Percentiles rank a stretch among this genome's conserved stretches.
phyloP scores from a whole-genome alignment of 2,888 invertebrate genomes.

The Hanleya hanleyi region DNA sequence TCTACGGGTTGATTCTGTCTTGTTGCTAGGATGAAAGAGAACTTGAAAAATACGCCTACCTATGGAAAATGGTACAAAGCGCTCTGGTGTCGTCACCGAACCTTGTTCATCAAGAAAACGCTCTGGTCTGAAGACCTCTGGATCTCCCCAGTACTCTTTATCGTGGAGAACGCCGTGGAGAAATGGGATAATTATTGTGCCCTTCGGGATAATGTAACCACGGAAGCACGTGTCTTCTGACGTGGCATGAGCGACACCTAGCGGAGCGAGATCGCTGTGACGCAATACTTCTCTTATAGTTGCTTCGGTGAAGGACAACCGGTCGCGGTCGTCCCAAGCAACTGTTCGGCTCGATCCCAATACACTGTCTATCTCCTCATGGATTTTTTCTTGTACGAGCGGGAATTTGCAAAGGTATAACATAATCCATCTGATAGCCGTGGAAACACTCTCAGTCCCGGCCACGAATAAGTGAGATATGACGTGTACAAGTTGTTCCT shows the following conservation, averaged over 20 bases:
- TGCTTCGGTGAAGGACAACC: constrained; percentile 25
- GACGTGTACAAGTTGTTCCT: constrained; percentile 26
- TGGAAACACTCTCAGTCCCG: constrained; percentile 30
- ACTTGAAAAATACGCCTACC: too few species aligned
- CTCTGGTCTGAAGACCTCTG: background rate
- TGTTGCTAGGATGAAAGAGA: too few species aligned
- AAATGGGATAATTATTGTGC: constrained; percentile 46
- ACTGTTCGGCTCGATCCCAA: constrained; percentile 3
- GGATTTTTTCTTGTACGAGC: constrained; percentile 2
- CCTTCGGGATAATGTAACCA: constrained; percentile 52
- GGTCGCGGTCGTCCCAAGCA: constrained; percentile 13
- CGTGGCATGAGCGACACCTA: constrained; percentile 58
- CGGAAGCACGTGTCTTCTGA: constrained; percentile 37
- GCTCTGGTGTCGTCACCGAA: background rate
- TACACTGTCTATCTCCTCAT: constrained; percentile 13
- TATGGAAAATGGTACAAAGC: background rate
- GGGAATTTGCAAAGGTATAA: constrained; percentile 14
- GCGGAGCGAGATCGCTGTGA: constrained; percentile 65
- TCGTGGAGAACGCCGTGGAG: constrained; percentile 10
- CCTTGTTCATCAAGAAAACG: background rate
- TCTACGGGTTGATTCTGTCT: too few species aligned
- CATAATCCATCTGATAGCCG: constrained; percentile 22
- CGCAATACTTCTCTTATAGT: constrained; percentile 62
- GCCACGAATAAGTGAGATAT: constrained; percentile 33
- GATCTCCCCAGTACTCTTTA: background rate